phyloP scores from a whole-genome alignment of 2,797 vertebrate species.

The Chrysocyon brachyurus region DNA sequence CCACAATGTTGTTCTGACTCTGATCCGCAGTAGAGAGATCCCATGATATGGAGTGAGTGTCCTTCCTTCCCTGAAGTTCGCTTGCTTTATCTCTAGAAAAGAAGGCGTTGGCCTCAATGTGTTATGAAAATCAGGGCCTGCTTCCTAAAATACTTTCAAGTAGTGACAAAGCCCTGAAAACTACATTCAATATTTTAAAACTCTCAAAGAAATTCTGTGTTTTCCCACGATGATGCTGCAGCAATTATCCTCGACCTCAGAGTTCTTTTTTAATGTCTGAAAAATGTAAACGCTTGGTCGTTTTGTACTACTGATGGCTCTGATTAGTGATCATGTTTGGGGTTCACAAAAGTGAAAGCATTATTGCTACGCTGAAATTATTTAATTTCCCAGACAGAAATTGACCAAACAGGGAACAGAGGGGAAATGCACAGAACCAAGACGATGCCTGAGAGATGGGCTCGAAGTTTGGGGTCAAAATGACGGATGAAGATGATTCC shows the following conservation, averaged over 20 bases:
- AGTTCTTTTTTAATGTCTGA: neutral
- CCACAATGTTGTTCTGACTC: too few relatives aligned
- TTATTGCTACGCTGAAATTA: neutral
- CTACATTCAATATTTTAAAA: neutral
- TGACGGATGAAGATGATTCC: neutral
- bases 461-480: neutral
- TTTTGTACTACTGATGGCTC: neutral
- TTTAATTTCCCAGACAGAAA: conserved; percentile 17
- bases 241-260: neutral
- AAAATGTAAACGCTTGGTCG: conserved; percentile 7
- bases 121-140: neutral
- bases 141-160: neutral
- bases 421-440: neutral
- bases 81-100: neutral
- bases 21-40: too few relatives aligned
- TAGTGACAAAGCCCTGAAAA: neutral
- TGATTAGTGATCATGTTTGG: neutral
- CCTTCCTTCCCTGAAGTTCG: neutral
- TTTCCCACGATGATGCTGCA: neutral
- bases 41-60: neutral
- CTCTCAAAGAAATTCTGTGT: neutral
- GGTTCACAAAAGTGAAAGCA: neutral
- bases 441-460: neutral
- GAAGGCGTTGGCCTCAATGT: neutral
- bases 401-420: neutral